A percentile compares a stretch with the other conserved stretches of the same genome.
phyloP scores from a whole-genome alignment of 2,888 invertebrate species.

The Troides aeacus region DNA sequence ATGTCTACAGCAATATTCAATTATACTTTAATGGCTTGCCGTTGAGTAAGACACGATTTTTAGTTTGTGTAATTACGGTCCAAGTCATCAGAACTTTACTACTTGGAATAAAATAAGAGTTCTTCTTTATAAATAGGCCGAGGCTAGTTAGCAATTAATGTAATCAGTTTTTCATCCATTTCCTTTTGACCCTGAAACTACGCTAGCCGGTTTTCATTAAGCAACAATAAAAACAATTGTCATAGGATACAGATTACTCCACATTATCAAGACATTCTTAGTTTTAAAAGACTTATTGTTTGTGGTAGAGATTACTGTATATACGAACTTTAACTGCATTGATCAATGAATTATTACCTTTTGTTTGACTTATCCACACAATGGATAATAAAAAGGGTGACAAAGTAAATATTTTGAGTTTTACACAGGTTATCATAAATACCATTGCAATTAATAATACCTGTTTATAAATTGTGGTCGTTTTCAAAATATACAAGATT shows the following conservation, averaged over 20 bases:
- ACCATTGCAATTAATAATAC: background rate
- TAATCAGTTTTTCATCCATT: conserved; percentile 27
- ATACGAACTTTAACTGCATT: background rate
- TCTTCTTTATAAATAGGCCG: background rate
- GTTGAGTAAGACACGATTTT: background rate
- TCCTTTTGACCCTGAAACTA: conserved; percentile 31
- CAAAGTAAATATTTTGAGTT: background rate
- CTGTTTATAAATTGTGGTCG: background rate
- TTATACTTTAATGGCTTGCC: conserved; percentile 12
- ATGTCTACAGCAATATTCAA: background rate
- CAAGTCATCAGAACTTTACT: background rate
- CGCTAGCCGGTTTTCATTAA: conserved; percentile 6
- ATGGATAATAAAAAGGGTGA: background rate
- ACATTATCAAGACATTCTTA: background rate
- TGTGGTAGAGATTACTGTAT: background rate
- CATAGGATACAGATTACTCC: background rate
- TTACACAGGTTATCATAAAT: background rate
- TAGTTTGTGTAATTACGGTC: background rate
- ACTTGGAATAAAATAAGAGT: background rate
- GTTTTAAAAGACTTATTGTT: background rate
- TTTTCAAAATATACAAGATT: background rate
- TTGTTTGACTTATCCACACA: background rate
- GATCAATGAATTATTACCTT: background rate
- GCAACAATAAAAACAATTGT: conserved; percentile 6
- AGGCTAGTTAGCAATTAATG: conserved; percentile 28